Base-by-base conservation (phyloP, 2,888 invertebrate species). In the Sinodicranocentrus sp. region DNA sequence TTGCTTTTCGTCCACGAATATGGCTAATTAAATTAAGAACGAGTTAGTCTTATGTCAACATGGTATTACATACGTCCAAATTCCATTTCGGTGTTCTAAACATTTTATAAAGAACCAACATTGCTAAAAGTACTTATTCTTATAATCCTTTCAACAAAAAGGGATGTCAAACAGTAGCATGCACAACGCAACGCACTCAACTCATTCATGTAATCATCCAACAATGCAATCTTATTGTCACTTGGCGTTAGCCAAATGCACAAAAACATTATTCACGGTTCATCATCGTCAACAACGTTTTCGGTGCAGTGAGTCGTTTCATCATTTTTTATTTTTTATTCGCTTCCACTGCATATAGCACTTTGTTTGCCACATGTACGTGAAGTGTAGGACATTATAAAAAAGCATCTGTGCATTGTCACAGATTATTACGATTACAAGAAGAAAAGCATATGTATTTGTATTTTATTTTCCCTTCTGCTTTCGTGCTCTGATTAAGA, bases 401-500 rank as follows among this genome's bases (percentile, higher is more conserved):
- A 48, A 48, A n/a, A n/a, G n/a, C n/a, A n/a, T 48, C 10, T 48
- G 48, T 2, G n/a, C 15, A 57, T 23, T 57, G 57, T 57, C 57
- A 23, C 25, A 10, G 48, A 19, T 57, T n/a, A n/a, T n/a, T n/a
- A n/a, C n/a, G n/a, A n/a, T n/a, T n/a, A n/a, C n/a, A n/a, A n/a
- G 57, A 21, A 57, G 15, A 19, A 57, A 13, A 25, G 3, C 21
- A 25, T 25, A 57, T 21, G 21, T n/a, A 43, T 73, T 73, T 43
- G 19, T 21, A 28, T 28, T 3, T 44, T 25, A 21, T n/a, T 21
- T 48, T 54, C 61, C 63, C 19, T 65, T 65, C 61, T 67, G 59
- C 76, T 63, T 75, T 82, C 75, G 68, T 73, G 82, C 82, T 82
- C 82, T 82, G 76, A 82, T 82, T 82, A 68, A 82, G 63, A 75